A percentile compares a stretch with the other conserved stretches of the same genome.
These are phyloP conservation scores for Sebastes melanostomus DNA, from an alignment of 2,797 vertebrate species.

Conservation along the genomic window DNA sequence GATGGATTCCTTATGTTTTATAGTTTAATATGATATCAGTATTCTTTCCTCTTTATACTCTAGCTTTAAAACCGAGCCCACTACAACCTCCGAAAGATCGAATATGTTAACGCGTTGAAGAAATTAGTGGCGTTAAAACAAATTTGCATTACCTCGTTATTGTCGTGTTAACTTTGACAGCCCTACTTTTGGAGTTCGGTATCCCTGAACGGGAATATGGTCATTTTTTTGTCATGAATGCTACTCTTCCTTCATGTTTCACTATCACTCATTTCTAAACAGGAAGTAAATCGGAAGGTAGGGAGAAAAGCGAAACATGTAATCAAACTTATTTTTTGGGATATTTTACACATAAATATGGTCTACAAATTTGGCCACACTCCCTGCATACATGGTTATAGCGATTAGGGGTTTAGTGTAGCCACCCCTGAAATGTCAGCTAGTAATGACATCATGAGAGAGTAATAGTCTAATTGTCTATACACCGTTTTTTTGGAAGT, in stretches of 20 bases:
- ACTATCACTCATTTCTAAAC: not conserved
- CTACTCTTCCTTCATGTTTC: constrained; percentile 2
- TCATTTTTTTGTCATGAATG: not conserved
- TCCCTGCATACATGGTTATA: not conserved
- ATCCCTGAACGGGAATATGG: not conserved
- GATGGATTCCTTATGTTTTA: too few relatives aligned
- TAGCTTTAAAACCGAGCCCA: too few relatives aligned
- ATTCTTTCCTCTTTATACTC: too few relatives aligned
- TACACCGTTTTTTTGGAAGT: not conserved
- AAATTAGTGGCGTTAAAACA: too few relatives aligned
- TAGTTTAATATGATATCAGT: too few relatives aligned
- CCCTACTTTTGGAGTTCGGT: not conserved
- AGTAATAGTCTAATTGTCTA: not conserved
- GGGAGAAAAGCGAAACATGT: not conserved
- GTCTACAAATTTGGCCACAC: not conserved
- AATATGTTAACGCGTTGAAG: too few relatives aligned
- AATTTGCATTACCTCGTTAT: too few relatives aligned
- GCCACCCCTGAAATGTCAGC: not conserved
- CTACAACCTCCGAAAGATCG: too few relatives aligned
- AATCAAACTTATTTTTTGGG: not conserved
- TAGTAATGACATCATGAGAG: not conserved
- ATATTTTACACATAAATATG: not conserved
- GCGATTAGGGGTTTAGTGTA: not conserved
- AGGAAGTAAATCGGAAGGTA: not conserved
- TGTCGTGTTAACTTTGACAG: not conserved